phyloP scores from a whole-genome alignment of 2,113 vertebrate species.

The Cynoglossus semilaevis region DNA sequence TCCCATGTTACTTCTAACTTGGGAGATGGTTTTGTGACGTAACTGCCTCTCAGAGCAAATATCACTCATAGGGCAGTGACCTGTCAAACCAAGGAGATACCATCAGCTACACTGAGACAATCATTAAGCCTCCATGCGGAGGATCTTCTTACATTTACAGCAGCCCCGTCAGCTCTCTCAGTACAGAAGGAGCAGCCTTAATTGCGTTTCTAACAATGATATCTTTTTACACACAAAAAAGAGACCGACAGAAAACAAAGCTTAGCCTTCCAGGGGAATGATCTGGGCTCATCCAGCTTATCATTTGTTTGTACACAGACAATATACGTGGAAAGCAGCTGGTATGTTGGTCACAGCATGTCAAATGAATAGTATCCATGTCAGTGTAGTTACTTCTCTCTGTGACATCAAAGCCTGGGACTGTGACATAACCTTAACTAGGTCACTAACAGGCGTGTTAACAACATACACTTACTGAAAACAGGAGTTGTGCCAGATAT shows the following conservation, averaged over 20 bases:
- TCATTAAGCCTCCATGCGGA: slow-evolving; percentile 53
- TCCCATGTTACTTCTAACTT: too few relatives aligned
- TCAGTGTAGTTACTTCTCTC: slow-evolving; percentile 18
- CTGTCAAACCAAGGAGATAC: slow-evolving; percentile 17
- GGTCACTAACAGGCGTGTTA: neutral
- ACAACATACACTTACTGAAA: slow-evolving; percentile 83
- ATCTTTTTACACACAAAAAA: too few relatives aligned
- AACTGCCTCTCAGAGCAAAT: slow-evolving; percentile 1
- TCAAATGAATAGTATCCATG: slow-evolving; percentile 15
- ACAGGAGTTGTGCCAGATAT: slow-evolving; percentile 88
- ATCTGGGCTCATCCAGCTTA: slow-evolving; percentile 41
- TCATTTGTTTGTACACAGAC: too few relatives aligned
- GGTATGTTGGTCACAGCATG: neutral
- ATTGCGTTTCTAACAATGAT: too few relatives aligned
- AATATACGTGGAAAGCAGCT: too few relatives aligned
- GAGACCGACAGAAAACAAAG: neutral
- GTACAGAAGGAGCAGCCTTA: too few relatives aligned
- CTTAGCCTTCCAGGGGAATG: slow-evolving; percentile 37
- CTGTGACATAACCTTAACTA: neutral
- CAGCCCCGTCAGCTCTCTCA: neutral
- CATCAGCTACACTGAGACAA: slow-evolving; percentile 31
- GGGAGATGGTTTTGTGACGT: too few relatives aligned
- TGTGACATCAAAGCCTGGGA: slow-evolving; percentile 10
- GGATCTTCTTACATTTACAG: neutral
- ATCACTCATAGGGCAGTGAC: slow-evolving; percentile 12